Evolutionary conservation across 2,888 invertebrate genomes (phyloP).

Genomic region (Pachymerium ferrugineum): DNA sequence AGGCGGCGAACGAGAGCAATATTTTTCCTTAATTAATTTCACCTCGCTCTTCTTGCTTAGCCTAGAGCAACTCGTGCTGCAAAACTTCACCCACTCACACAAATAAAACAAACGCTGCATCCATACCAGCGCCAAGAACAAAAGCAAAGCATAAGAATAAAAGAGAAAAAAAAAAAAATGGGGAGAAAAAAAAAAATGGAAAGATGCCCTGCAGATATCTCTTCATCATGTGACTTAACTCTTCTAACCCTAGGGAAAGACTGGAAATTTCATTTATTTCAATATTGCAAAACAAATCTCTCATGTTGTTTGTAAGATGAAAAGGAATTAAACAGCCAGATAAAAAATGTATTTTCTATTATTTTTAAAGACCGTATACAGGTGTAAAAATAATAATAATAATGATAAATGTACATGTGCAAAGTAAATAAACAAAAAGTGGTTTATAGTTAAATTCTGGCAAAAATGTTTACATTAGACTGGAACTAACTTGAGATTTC

Average conservation of each 20-base stretch:
- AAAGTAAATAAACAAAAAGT: neutral
- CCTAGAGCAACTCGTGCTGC: neutral
- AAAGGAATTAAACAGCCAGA: neutral
- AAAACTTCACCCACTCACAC: conserved; percentile 9
- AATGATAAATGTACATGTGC: no score
- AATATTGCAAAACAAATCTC: no score
- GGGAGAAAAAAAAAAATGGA: neutral
- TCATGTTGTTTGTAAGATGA: neutral
- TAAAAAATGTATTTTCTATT: neutral
- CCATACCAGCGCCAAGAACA: neutral
- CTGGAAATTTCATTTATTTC: neutral
- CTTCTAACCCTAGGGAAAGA: neutral
- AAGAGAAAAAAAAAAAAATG: neutral
- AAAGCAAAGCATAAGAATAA: neutral
- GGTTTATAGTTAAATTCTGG: neutral
- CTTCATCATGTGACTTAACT: conserved; percentile 3
- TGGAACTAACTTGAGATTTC: no score
- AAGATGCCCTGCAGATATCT: neutral
- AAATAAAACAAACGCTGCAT: neutral
- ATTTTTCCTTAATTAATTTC: conserved; percentile 13
- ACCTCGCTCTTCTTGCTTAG: neutral
- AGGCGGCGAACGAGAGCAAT: conserved; percentile 8
- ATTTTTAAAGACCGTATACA: neutral
- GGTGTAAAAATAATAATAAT: no score
- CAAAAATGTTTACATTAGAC: no score